Base-by-base conservation (phyloP, 2,888 invertebrate genomes). In the Dasypolia templi region DNA sequence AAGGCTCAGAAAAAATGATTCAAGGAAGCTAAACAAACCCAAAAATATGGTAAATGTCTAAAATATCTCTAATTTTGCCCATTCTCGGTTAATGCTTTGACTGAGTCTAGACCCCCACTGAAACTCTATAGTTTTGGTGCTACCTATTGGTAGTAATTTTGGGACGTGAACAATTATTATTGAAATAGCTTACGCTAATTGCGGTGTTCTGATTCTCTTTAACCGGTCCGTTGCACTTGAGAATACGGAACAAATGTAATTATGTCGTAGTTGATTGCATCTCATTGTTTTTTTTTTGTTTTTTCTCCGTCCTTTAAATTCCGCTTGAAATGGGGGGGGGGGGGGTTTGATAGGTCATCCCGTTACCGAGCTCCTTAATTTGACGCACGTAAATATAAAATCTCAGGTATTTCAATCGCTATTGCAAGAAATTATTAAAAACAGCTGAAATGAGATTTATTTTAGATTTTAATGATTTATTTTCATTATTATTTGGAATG, bases 381-480 rank as follows among this genome's bases (percentile, higher is more conserved):
- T 29, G 19, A 29, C 7, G 0, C 17, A 9, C 9, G 55, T 55
- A 19, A 55, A 19, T 29, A 55, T 9, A 29, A 22, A 19, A 29
- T 9, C 19, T 55, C 29, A 17, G 29, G 19, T 29, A 29, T 29
- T 55, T 55, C 29, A 17, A 29, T 29, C 29, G 55, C 17, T 55
- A 19, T 32, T 55, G 19, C 3, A 29, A 29, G 19, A 29, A 29
- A 55, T 19, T 29, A 55, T 29, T 29, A 55, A 29, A 17, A 17
- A 7, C 19, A 44, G 35, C 44, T 44, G 19, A 65, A 58, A 66
- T 76, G 39, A 77, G 42, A 44, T 55, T 56, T 26, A 46, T 56
- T 42, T 64, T 75, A 44, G 17, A 14, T 35, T 55, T 56, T 29
- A 56, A 62, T 77, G 29, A 49, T 35, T 62, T 76, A 35, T 35